Evolutionary conservation across 2,113 vertebrate genomes (phyloP), one percentile per base, ranked within the genome.

Genomic region (Craseonycteris thonglongyai): DNA sequence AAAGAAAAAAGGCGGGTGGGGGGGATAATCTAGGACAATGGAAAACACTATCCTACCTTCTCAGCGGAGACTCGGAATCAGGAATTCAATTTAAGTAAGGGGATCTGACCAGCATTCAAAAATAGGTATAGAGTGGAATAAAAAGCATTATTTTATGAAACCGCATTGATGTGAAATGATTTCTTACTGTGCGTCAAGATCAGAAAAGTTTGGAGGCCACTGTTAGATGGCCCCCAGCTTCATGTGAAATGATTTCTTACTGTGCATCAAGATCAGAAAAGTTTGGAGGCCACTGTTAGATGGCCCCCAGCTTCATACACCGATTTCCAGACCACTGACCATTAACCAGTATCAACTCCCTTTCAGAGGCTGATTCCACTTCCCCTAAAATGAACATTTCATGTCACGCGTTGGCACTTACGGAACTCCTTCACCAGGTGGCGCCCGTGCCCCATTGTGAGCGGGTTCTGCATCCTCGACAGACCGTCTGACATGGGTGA

Each of bases 301-400:
- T 11, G 3, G 42, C 7, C 22, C 14, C 38, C 58, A 66, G 56
- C 58, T 40, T 24, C 4, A 3, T 15, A n/a, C n/a, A n/a, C n/a
- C n/a, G n/a, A n/a, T n/a, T n/a, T n/a, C n/a, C 51, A 33, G 24
- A 33, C 72, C 38, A 21, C 16, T 1, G 49, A 9, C 22, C 7
- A 0, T n/a, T 28, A 22, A 33, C 35, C 9, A 0, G 28, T n/a
- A 15, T 2, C 35, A 0, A 6, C 61, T 45, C 7, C 35, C 24
- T 49, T 79, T 24, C 26, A 1, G n/a, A 5, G 12, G 7, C 24
- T 5, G 1, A 1, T 19, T 15, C 26, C 75, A 12, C n/a, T 5
- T 16, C 10, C 0, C 28, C 78, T 40, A 6, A 6, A 30, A 21
- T 40, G 21, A 68, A 75, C 12, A 0, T 6, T 30, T n/a, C 7